A percentile compares a stretch with the other conserved stretches of the same genome.
phyloP scores from a whole-genome alignment of 2,113 vertebrate species.

The Trogon surrucura region DNA sequence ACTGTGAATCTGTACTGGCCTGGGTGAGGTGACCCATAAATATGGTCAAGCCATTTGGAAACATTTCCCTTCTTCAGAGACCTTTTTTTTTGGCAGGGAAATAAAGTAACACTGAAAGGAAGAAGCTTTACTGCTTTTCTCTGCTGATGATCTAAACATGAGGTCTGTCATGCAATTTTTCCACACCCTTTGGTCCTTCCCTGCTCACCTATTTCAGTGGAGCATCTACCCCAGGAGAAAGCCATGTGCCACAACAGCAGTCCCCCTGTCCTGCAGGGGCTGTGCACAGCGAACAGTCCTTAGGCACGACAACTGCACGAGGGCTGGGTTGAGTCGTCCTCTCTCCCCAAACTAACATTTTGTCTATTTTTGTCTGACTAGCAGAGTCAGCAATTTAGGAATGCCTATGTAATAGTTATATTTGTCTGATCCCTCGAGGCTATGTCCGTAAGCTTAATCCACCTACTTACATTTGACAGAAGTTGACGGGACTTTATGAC shows the following conservation, averaged over 20 bases:
- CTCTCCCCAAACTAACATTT: slow-evolving; percentile 31
- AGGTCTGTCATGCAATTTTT: neutral
- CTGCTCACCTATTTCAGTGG: neutral
- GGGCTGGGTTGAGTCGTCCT: neutral
- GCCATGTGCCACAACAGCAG: neutral
- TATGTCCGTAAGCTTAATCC: neutral
- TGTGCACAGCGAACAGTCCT: neutral
- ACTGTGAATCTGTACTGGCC: neutral
- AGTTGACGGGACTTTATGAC: neutral
- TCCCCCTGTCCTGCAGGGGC: rapidly evolving
- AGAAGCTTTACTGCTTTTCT: neutral
- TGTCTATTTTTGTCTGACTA: slow-evolving; percentile 35
- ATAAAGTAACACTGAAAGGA: neutral
- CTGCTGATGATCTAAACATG: neutral
- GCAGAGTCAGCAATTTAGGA: slow-evolving; percentile 48
- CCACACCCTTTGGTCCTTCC: neutral
- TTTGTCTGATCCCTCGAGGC: slow-evolving; percentile 27
- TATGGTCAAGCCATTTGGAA: neutral
- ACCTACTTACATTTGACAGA: slow-evolving; percentile 16
- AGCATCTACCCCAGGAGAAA: neutral
- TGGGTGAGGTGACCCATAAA: neutral
- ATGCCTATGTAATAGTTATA: slow-evolving; percentile 34
- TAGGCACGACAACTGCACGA: neutral
- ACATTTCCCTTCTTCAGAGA: neutral
- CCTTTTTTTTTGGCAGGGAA: neutral